Evolutionary conservation across 2,113 vertebrate species (phyloP).

Genomic region (Prinia subflava): DNA sequence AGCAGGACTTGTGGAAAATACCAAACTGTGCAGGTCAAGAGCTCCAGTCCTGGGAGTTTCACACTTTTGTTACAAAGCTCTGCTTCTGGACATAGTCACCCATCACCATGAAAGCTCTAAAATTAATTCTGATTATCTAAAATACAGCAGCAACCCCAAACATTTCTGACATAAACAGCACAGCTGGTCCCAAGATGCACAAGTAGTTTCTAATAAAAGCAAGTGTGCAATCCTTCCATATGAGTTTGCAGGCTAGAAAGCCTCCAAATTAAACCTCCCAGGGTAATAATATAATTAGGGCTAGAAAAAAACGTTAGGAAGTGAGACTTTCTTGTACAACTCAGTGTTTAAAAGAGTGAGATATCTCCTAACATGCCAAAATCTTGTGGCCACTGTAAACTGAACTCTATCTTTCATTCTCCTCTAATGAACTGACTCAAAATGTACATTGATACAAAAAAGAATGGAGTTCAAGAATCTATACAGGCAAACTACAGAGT

Average conservation of each 20-base stretch:
- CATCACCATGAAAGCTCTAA: not conserved
- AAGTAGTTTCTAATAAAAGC: not conserved
- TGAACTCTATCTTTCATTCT: not conserved
- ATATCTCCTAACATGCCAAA: not conserved
- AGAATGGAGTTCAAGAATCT: not conserved
- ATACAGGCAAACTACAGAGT: not conserved
- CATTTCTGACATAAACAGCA: not conserved
- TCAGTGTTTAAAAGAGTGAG: not conserved
- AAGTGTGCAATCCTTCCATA: not conserved
- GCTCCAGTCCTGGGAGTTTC: not conserved
- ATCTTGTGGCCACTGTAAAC: not conserved
- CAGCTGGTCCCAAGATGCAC: not conserved
- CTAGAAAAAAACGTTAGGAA: not conserved
- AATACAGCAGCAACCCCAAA: not conserved
- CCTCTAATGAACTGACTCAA: not conserved
- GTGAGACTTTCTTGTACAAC: not conserved
- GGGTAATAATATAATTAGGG: not conserved
- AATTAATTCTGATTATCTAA: not conserved
- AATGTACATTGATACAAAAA: not conserved
- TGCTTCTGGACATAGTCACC: not conserved
- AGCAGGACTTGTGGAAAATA: not conserved
- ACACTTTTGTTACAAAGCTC: not conserved
- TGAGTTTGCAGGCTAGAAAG: not conserved
- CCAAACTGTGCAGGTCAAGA: not conserved
- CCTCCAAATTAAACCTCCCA: not conserved